Evolutionary conservation across 2,113 vertebrate species (phyloP), one percentile per base, ranked within the genome.

Genomic region (Ceyx margarethae): DNA sequence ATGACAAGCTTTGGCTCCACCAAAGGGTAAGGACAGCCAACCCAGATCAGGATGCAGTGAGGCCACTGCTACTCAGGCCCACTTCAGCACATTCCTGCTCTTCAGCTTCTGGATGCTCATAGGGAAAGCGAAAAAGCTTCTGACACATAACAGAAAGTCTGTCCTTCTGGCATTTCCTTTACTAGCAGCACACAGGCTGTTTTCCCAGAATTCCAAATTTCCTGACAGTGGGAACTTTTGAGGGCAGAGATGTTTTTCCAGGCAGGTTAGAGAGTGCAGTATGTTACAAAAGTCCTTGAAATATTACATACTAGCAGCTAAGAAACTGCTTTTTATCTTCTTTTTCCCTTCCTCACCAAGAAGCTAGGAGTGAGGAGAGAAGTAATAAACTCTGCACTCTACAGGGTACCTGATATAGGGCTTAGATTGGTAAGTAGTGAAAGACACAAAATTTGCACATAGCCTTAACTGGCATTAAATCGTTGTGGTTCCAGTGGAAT

Each of bases 361-460:
- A 60, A 62, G n/a, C 28, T 80, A 53, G n/a, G 69, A 54, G 19
- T 18, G 23, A 16, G 40, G 31, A 81, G 40, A 62, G 69, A 79
- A 78, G 45, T 25, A 78, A 35, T 62, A 72, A 57, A 45, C 42
- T 66, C 65, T 72, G 2, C 3, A 21, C 64, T 91, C 71, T 89
- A 75, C 19, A 82, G 31, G 31, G 21, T 89, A 61, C 31, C 53
- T 42, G 25, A 20, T 69, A 16, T 13, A 79, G 50, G 60, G 21
- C 69, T 91, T 72, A 79, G 58, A 76, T 15, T 57, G 67, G 40
- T 72, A 92, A 73, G 33, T n/a, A 58, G 31, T 37, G 75, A 73
- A 91, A 81, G 75, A 51, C 65, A 73, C 54, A 80, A 50, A 87
- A 94, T 92, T 81, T 89, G 81, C 86, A 84, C 89, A 43, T 72